Evolutionary conservation across 2,888 invertebrate genomes (phyloP).

Genomic region (Cordilura impudica): DNA sequence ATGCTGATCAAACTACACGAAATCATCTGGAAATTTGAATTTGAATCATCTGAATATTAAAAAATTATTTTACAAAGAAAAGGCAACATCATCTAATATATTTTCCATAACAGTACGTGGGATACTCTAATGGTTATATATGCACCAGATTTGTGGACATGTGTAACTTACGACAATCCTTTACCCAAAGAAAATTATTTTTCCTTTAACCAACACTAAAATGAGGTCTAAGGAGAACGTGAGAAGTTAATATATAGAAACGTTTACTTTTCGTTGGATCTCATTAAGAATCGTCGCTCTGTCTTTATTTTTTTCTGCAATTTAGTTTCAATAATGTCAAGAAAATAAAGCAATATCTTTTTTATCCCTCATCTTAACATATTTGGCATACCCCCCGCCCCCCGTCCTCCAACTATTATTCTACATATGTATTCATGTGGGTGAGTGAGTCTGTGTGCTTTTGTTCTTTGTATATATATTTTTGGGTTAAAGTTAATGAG

Average conservation of each 20-base stretch:
- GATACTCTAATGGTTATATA: too few relatives aligned
- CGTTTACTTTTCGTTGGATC: constrained; percentile 16
- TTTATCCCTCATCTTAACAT: constrained; percentile 31
- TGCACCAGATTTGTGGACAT: too few relatives aligned
- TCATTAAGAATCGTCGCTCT: constrained; percentile 31
- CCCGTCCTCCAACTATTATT: background rate
- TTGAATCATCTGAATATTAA: too few relatives aligned
- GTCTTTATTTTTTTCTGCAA: constrained; percentile 7
- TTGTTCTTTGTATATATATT: background rate
- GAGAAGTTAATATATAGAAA: background rate
- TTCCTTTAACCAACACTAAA: too few relatives aligned
- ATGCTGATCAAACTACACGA: too few relatives aligned
- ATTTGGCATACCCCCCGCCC: background rate
- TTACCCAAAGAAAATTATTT: too few relatives aligned
- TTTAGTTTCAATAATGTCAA: constrained; percentile 34
- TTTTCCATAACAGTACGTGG: too few relatives aligned
- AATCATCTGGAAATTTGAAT: too few relatives aligned
- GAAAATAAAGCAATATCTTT: constrained; percentile 29
- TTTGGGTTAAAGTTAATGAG: constrained; percentile 7
- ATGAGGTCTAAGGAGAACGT: background rate
- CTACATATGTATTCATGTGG: background rate
- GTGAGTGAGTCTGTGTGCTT: background rate
- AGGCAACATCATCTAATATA: too few relatives aligned
- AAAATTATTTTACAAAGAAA: too few relatives aligned
- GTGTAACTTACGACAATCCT: too few relatives aligned